Conservation (phyloP, 2,888 invertebrate species). For the Thyatira batis region DNA sequence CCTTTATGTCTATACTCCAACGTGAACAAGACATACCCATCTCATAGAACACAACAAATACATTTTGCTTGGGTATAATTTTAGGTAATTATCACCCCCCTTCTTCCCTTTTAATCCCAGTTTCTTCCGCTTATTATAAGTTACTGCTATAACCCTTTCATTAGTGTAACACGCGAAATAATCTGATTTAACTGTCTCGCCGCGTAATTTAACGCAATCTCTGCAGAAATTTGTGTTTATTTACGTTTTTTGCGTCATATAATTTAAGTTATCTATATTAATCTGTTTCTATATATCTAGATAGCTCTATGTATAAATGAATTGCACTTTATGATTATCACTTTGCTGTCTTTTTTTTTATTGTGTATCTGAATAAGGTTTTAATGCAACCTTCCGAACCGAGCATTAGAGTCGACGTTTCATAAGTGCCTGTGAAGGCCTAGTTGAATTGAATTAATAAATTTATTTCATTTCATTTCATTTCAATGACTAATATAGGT, state of each 20-base stretch:
- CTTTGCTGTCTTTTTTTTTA: too few species aligned
- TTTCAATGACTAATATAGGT: too few species aligned
- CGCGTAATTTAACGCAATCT: not conserved
- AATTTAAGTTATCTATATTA: too few species aligned
- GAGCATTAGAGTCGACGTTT: too few species aligned
- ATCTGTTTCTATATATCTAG: too few species aligned
- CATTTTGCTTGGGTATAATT: slow-evolving; percentile 2
- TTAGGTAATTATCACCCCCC: slow-evolving; percentile 1
- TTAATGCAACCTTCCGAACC: too few species aligned
- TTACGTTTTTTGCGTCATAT: not conserved
- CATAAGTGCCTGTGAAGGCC: too few species aligned
- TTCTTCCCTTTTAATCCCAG: not conserved
- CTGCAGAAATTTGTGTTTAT: not conserved
- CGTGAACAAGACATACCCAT: not conserved
- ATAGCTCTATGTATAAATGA: too few species aligned
- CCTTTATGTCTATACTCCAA: not conserved
- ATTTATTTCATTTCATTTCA: too few species aligned
- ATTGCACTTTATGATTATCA: too few species aligned
- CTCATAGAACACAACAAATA: not conserved
- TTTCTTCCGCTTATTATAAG: slow-evolving; percentile 1
- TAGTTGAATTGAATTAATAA: too few species aligned
- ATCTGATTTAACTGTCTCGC: not conserved
- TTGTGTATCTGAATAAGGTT: too few species aligned
- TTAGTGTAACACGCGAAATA: slow-evolving; percentile 1
- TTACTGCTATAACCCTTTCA: slow-evolving; percentile 3